A percentile compares a stretch with the other conserved stretches of the same genome.
Evolutionary conservation across 2,113 vertebrate species (phyloP).

Genomic region (Chelonoidis abingdonii): DNA sequence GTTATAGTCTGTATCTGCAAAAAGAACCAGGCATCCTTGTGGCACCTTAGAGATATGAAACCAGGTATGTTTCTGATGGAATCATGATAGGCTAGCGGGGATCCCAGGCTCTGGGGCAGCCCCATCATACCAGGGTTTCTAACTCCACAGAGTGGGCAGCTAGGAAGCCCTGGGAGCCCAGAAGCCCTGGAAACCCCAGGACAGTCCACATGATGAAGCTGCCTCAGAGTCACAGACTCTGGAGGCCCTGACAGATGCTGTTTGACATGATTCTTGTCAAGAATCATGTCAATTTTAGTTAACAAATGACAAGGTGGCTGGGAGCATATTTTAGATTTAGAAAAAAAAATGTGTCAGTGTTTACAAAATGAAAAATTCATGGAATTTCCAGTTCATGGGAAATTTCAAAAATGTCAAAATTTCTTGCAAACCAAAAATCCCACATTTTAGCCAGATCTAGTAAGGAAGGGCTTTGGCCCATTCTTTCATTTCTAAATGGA

Average conservation of each 20-base stretch:
- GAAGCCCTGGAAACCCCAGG: background rate
- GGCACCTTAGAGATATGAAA: no score
- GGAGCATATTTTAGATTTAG: background rate
- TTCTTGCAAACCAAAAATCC: background rate
- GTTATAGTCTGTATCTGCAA: no score
- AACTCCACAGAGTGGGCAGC: background rate
- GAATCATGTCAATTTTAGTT: background rate
- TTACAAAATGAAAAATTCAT: background rate
- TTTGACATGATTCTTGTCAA: background rate
- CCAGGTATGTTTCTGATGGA: no score
- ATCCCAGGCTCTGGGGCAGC: background rate
- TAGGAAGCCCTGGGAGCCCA: no score
- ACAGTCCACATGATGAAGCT: background rate
- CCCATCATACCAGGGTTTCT: background rate
- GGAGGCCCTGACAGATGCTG: background rate
- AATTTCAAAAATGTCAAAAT: background rate
- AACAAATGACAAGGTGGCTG: background rate
- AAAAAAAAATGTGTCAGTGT: background rate
- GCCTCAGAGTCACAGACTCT: background rate
- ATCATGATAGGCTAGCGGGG: no score
- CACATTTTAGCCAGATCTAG: background rate
- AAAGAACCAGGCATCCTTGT: no score
- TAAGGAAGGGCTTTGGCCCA: conserved; percentile 49
- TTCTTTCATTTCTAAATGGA: conserved; percentile 66
- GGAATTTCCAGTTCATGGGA: background rate